phyloP scores from a whole-genome alignment of 2,888 invertebrate genomes.

The Caenorhabditis zanzibari region DNA sequence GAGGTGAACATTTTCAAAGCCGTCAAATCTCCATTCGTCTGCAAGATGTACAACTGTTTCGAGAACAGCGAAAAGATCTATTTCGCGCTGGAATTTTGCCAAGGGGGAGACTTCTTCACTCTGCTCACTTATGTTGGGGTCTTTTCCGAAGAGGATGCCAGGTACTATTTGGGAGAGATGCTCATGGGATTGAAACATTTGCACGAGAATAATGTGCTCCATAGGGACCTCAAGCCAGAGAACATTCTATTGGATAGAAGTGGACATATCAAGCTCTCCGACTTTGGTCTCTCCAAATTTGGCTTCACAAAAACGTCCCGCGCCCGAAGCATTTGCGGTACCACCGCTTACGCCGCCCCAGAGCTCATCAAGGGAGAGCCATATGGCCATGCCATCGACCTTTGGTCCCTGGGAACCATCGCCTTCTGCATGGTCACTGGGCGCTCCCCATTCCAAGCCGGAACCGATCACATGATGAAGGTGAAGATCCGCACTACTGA shows the following conservation, averaged over 20 bases:
- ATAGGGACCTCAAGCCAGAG: constrained; percentile 18
- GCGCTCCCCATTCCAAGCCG: not conserved
- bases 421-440: constrained; percentile 20
- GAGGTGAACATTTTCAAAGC: constrained; percentile 99
- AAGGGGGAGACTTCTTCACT: constrained; percentile 11
- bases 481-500: too few relatives aligned
- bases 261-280: constrained; percentile 21
- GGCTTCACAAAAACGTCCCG: not conserved
- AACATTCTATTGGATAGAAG: constrained; percentile 9
- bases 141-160: not conserved
- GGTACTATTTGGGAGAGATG: constrained; percentile 1
- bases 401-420: constrained; percentile 5
- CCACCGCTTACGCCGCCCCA: constrained; percentile 14
- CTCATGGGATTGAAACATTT: constrained; percentile 3
- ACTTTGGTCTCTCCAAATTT: constrained; percentile 12
- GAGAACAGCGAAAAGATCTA: constrained; percentile 88
- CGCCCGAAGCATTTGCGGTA: constrained; percentile 17
- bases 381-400: constrained; percentile 4
- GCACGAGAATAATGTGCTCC: not conserved
- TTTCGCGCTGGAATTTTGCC: constrained; percentile 12
- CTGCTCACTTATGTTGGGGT: not conserved
- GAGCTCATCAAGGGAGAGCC: not conserved
- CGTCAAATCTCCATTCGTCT: constrained; percentile 98
- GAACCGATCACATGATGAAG: too few relatives aligned
- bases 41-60: constrained; percentile 98